Percentiles rank a stretch among this genome's conserved stretches.
Evolutionary conservation across 2,113 vertebrate species (phyloP).

Genomic region (Chionodraco myersi): DNA sequence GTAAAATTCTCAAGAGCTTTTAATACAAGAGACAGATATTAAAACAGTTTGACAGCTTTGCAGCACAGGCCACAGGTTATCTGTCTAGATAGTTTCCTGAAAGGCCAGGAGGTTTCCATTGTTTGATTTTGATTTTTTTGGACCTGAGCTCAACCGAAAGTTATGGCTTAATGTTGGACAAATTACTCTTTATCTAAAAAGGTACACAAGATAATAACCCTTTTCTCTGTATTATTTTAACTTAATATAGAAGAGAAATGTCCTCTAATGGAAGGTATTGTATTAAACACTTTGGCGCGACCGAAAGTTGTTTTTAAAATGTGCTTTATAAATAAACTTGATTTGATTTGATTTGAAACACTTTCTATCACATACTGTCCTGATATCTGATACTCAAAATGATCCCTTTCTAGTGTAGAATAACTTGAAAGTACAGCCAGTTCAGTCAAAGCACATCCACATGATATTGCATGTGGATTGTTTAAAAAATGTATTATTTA

Average conservation of each 20-base stretch:
- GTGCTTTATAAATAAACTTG: too few relatives aligned
- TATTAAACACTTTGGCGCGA: not conserved
- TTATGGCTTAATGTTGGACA: constrained; percentile 27
- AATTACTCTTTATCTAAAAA: constrained; percentile 19
- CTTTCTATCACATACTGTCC: not conserved
- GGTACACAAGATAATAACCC: not conserved
- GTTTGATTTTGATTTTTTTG: constrained; percentile 28
- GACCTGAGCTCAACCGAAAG: constrained; percentile 27
- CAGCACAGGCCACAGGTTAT: constrained; percentile 42
- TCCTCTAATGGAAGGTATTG: not conserved
- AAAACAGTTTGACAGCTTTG: constrained; percentile 38
- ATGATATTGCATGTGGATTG: not conserved
- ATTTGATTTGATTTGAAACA: too few relatives aligned
- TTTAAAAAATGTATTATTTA: not conserved
- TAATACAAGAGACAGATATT: constrained; percentile 31
- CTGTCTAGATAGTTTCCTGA: constrained; percentile 45
- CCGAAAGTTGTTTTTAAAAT: too few relatives aligned
- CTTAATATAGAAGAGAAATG: not conserved
- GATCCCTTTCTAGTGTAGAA: not conserved
- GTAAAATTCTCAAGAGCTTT: constrained; percentile 27
- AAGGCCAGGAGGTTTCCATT: constrained; percentile 41
- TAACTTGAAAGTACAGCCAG: not conserved
- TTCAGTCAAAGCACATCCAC: not conserved
- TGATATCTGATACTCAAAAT: not conserved
- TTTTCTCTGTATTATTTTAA: not conserved